Percentiles rank a stretch among this genome's conserved stretches.
Evolutionary conservation across 2,888 invertebrate genomes (phyloP).

Genomic region (Nasonovia ribisnigri): DNA sequence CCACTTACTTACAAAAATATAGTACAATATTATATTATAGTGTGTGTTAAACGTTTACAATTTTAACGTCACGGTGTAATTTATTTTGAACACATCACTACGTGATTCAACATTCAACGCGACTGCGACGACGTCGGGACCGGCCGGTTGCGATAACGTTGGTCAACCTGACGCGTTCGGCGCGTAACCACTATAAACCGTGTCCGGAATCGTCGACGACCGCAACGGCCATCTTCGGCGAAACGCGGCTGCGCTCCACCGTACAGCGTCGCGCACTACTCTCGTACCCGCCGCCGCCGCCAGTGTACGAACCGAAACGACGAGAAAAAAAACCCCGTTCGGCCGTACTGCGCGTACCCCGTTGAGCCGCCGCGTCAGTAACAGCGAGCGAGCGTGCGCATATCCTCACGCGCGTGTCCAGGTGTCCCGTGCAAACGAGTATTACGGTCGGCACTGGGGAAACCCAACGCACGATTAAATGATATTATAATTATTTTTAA

Average conservation of each 20-base stretch:
- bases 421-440: background rate
- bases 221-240: slow-evolving; percentile 58
- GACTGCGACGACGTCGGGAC: background rate
- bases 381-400: background rate
- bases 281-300: background rate
- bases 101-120: too few relatives aligned
- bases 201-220: slow-evolving; percentile 39
- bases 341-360: background rate
- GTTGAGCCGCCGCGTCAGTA: background rate
- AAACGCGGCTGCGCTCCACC: slow-evolving; percentile 55
- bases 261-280: background rate
- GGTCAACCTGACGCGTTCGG: slow-evolving; percentile 54
- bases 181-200: slow-evolving; percentile 19
- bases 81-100: too few relatives aligned
- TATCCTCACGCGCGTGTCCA: background rate
- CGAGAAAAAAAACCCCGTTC: background rate
- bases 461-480: background rate
- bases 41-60: too few relatives aligned
- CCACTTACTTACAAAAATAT: background rate
- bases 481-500: background rate
- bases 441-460: background rate
- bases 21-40: background rate
- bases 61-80: background rate
- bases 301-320: background rate
- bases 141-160: slow-evolving; percentile 24